Percentiles rank a stretch among this genome's conserved stretches.
These are phyloP conservation scores for Geophilus truncorum DNA, from an alignment of 2,888 invertebrate genomes.

Conservation along the genomic window DNA sequence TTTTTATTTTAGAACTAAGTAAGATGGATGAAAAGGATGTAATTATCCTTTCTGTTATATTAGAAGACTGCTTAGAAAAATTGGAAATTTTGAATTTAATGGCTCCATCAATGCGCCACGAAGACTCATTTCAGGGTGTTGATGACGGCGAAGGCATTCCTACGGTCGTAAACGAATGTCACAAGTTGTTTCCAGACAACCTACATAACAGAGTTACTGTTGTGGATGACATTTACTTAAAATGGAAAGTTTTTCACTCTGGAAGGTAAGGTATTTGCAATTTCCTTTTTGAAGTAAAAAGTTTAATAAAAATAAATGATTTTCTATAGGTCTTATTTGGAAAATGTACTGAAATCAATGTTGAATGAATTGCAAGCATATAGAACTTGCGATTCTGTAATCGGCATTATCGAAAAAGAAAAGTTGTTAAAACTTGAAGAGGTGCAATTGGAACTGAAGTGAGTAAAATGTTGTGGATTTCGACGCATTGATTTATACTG, in stretches of 20 bases:
- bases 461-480: neutral
- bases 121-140: neutral
- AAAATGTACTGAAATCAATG: neutral
- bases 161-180: neutral
- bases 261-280: neutral
- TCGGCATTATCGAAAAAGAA: neutral
- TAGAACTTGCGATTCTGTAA: neutral
- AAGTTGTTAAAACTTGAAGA: neutral
- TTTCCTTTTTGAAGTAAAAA: neutral
- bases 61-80: neutral
- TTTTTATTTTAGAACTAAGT: neutral
- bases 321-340: neutral
- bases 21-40: neutral
- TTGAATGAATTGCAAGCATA: neutral
- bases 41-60: neutral
- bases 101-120: neutral
- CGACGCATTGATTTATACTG: neutral
- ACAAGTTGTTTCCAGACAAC: neutral
- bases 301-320: neutral
- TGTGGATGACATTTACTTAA: neutral
- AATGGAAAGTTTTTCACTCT: neutral
- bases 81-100: neutral
- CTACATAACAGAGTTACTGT: neutral
- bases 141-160: neutral
- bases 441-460: neutral